Evolutionary conservation across 2,113 vertebrate species (phyloP).

Genomic region (Malaclemys terrapin): DNA sequence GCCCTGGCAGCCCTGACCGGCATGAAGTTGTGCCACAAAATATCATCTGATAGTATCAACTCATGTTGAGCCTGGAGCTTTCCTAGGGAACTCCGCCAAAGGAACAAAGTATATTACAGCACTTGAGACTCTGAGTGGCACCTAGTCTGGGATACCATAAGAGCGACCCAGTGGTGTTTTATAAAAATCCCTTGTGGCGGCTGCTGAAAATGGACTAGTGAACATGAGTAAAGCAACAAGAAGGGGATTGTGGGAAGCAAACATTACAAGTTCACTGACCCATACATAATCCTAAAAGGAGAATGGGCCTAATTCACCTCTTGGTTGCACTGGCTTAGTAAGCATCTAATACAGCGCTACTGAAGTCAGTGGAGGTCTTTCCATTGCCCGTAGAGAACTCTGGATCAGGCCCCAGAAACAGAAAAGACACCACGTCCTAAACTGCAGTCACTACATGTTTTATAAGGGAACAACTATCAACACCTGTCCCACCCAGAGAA

Average conservation of each 20-base stretch:
- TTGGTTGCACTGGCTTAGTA: slow-evolving; percentile 37
- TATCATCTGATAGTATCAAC: slow-evolving; percentile 25
- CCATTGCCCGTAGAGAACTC: slow-evolving; percentile 8
- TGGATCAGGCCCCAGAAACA: slow-evolving; percentile 40
- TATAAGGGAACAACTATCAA: slow-evolving; percentile 57
- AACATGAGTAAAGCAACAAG: slow-evolving; percentile 4
- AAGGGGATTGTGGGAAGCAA: slow-evolving; percentile 39
- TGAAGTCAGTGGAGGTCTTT: slow-evolving; percentile 29
- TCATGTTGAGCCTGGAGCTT: rapidly evolving
- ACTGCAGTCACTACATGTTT: slow-evolving; percentile 54
- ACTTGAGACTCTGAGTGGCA: not conserved
- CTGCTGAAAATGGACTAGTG: not conserved
- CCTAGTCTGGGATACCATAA: not conserved
- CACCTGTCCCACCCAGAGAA: slow-evolving; percentile 22
- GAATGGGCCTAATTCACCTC: slow-evolving; percentile 65
- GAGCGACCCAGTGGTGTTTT: rapidly evolving
- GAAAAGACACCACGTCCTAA: slow-evolving; percentile 64
- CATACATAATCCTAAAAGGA: slow-evolving; percentile 50
- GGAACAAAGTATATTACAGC: not conserved
- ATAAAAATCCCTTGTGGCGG: not conserved
- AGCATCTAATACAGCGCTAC: slow-evolving; percentile 19
- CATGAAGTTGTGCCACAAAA: slow-evolving; percentile 27
- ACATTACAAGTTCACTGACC: not conserved
- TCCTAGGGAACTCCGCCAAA: slow-evolving; percentile 26
- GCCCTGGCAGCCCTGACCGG: not conserved